Conservation (phyloP, 2,888 invertebrate genomes). For the Leptarthrus brevirostris region DNA sequence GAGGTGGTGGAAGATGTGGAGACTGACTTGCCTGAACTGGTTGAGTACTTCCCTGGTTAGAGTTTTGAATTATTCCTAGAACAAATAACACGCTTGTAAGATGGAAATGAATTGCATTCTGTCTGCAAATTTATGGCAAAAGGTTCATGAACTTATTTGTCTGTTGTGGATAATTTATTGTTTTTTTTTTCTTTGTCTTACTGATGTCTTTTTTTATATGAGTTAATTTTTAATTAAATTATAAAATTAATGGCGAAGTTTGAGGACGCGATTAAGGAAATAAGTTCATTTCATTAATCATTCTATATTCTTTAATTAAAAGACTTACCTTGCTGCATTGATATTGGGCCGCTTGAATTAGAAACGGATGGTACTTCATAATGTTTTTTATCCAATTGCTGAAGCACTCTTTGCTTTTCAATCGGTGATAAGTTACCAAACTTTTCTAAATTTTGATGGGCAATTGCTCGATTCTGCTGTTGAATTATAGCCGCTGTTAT, state of each 20-base stretch:
- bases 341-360: constrained; percentile 56
- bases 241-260: too few relatives aligned
- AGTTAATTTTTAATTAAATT: too few relatives aligned
- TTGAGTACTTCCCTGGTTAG: constrained; percentile 48
- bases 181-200: not conserved
- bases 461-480: constrained; percentile 73
- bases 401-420: constrained; percentile 70
- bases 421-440: constrained; percentile 69
- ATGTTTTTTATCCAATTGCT: constrained; percentile 68
- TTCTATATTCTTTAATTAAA: too few relatives aligned
- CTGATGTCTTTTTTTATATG: too few relatives aligned
- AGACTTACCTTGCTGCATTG: constrained; percentile 44
- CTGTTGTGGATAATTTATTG: not conserved
- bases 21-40: constrained; percentile 59
- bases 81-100: too few relatives aligned
- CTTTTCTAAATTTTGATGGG: constrained; percentile 75
- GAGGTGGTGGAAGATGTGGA: constrained; percentile 55
- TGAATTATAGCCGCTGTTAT: constrained; percentile 73
- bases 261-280: too few relatives aligned
- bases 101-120: too few relatives aligned
- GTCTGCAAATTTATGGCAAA: too few relatives aligned
- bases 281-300: too few relatives aligned
- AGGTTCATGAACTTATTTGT: not conserved
- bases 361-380: constrained; percentile 59
- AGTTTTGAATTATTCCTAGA: constrained; percentile 41